Percentiles rank a stretch among this genome's conserved stretches.
Conservation (phyloP, 37 sponge, comb jelly and placozoan species). For the Geodia barretti region DNA sequence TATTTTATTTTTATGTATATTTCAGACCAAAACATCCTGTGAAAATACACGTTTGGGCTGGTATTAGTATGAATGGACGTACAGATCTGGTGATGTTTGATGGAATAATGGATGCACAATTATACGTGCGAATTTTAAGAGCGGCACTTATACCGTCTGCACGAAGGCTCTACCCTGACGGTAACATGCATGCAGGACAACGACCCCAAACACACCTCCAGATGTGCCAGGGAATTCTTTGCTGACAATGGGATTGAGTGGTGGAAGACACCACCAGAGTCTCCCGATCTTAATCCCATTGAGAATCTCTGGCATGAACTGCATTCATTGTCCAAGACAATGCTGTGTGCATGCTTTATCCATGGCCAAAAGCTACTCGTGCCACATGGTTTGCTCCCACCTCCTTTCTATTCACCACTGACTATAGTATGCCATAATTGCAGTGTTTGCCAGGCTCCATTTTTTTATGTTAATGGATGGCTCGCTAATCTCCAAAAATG, state of each 20-base stretch:
- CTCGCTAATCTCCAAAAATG: no score
- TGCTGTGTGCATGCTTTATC: no score
- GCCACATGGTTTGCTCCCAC: no score
- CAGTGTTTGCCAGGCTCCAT: no score
- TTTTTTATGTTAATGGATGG: no score
- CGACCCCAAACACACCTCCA: conserved; percentile 30
- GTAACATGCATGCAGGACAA: conserved; percentile 17
- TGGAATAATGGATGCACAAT: conserved; percentile 6
- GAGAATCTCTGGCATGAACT: conserved; percentile 29
- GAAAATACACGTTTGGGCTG: conserved; percentile 18
- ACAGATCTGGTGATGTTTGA: not conserved
- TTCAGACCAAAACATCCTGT: conserved; percentile 13
- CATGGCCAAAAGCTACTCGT: no score
- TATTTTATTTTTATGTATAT: not conserved
- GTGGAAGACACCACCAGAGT: conserved; percentile 34
- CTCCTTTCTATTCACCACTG: no score
- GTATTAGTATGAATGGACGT: conserved; percentile 5
- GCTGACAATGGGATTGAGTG: conserved; percentile 27
- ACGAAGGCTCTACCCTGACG: not conserved
- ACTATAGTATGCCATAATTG: no score
- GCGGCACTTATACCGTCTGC: not conserved
- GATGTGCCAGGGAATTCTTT: not conserved
- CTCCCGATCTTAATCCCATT: conserved; percentile 41
- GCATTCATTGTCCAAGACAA: no score
- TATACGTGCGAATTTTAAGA: not conserved